Evolutionary conservation across 2,888 invertebrate genomes (phyloP).

Genomic region (Nebria salina): DNA sequence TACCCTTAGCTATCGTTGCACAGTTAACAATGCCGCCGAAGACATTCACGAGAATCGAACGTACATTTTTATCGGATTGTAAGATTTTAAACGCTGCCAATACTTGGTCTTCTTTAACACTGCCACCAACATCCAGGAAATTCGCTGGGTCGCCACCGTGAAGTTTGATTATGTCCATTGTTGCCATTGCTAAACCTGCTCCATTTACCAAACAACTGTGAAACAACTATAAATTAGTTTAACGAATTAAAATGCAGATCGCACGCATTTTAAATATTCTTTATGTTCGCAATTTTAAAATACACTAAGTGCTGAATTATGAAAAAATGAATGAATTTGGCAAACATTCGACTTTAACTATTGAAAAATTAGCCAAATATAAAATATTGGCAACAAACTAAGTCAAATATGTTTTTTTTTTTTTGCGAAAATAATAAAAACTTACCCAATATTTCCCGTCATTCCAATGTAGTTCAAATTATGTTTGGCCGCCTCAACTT

Average conservation of each 20-base stretch:
- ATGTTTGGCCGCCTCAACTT: slow-evolving; percentile 89
- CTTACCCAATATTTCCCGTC: slow-evolving; percentile 91
- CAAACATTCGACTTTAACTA: too few relatives aligned
- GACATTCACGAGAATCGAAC: slow-evolving; percentile 96
- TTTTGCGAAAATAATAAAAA: slow-evolving; percentile 7
- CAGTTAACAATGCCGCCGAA: slow-evolving; percentile 99
- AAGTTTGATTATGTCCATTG: slow-evolving; percentile 98
- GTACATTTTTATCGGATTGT: slow-evolving; percentile 87
- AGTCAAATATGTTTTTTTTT: too few relatives aligned
- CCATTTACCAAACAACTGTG: slow-evolving; percentile 87
- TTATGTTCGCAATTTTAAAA: too few relatives aligned
- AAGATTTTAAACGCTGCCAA: slow-evolving; percentile 91
- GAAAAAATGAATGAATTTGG: too few relatives aligned
- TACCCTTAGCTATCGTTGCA: slow-evolving; percentile 94
- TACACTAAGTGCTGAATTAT: too few relatives aligned
- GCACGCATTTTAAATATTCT: too few relatives aligned
- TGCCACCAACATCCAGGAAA: slow-evolving; percentile 97
- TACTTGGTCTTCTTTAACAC: slow-evolving; percentile 94
- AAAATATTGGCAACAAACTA: too few relatives aligned
- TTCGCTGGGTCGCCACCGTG: slow-evolving; percentile 98
- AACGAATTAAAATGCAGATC: too few relatives aligned
- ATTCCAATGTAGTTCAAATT: slow-evolving; percentile 96
- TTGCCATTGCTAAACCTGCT: slow-evolving; percentile 99
- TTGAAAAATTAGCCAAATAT: too few relatives aligned
- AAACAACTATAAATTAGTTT: slow-evolving; percentile 30